Percentiles rank a stretch among this genome's conserved stretches.
phyloP scores from a whole-genome alignment of 2,888 invertebrate genomes.

The Epiblema foenella region DNA sequence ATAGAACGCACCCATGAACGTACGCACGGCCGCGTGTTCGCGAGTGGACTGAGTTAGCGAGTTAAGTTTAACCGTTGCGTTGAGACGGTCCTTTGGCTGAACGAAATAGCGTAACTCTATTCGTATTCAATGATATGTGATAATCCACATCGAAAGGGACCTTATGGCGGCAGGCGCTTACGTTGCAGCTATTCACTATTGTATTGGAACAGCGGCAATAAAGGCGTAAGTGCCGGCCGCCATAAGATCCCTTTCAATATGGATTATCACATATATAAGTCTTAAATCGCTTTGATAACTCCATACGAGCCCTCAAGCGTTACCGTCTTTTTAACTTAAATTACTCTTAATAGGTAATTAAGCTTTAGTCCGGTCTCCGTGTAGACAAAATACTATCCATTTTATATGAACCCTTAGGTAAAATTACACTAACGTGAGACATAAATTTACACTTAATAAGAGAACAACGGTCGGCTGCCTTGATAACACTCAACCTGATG shows the following conservation, averaged over 20 bases:
- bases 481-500: too few relatives aligned
- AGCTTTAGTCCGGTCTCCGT: background rate
- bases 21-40: background rate
- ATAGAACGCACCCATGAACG: background rate
- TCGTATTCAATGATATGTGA: background rate
- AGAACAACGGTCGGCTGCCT: too few relatives aligned
- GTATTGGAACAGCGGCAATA: too few relatives aligned
- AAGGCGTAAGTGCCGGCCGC: too few relatives aligned
- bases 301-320: conserved; percentile 5
- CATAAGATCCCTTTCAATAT: too few relatives aligned
- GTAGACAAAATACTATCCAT: background rate
- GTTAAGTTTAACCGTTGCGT: background rate
- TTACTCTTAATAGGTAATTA: background rate
- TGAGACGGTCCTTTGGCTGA: background rate
- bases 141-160: too few relatives aligned
- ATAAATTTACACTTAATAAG: too few relatives aligned
- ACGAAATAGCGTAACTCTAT: background rate
- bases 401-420: background rate
- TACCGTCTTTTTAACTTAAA: background rate
- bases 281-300: background rate
- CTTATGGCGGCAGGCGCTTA: too few relatives aligned
- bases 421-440: too few relatives aligned
- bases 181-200: too few relatives aligned
- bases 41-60: background rate
- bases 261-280: too few relatives aligned